Percentiles rank a stretch among this genome's conserved stretches.
Evolutionary conservation across 2,113 vertebrate genomes (phyloP).

Genomic region (Myiopsitta monachus): DNA sequence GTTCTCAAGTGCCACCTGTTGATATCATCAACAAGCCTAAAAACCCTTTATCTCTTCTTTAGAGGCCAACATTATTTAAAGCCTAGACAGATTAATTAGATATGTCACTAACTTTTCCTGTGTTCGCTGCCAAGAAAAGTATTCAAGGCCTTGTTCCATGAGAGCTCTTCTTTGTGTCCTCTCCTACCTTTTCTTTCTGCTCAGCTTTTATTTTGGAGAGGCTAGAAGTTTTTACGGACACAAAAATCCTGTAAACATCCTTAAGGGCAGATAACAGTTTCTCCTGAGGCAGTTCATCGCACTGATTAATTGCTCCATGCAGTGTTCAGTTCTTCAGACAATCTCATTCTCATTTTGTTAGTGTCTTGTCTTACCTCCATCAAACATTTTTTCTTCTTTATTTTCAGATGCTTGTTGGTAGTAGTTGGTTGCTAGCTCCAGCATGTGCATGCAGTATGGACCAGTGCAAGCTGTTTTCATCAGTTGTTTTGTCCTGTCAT

Average conservation of each 20-base stretch:
- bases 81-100: background rate
- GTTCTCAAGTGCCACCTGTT: background rate
- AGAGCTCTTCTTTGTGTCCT: background rate
- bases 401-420: background rate
- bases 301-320: background rate
- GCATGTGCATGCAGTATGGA: rapidly evolving
- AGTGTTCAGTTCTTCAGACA: background rate
- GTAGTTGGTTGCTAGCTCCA: background rate
- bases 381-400: background rate
- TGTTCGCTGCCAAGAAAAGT: background rate
- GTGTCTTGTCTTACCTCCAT: background rate
- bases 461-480: background rate
- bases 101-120: background rate
- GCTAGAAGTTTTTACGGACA: background rate
- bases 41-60: background rate
- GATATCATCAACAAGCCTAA: background rate
- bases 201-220: background rate
- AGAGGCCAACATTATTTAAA: background rate
- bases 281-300: background rate
- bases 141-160: background rate
- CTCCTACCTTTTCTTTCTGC: background rate
- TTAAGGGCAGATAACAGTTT: background rate
- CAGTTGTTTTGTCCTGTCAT: background rate
- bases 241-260: background rate
- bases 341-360: background rate